Base-by-base conservation (phyloP, 2,888 invertebrate species). In the Leucania comma region DNA sequence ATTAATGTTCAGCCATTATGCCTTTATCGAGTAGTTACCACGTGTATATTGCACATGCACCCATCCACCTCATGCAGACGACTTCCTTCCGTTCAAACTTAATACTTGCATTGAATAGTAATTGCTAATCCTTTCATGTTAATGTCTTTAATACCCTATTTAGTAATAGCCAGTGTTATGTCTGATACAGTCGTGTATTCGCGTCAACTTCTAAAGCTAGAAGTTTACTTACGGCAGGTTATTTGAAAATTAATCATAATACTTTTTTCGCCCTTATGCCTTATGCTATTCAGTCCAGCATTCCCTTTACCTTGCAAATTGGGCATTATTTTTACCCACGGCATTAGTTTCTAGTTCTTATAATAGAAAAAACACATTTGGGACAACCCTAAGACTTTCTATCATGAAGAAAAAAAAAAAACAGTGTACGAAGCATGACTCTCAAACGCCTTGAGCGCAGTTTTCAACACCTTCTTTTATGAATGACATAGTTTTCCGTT, bases 31-130 rank as follows among this genome's bases (percentile, higher is more conserved):
- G 53, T 48, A 35, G 58, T 72, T 51, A 72, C 57, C 57, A 58
- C 72, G 51, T 70, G 70, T 77, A 12, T 71, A 71, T 48, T 73
- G 78, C 73, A 73, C 72, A 51, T 72, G 68, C 72, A 72, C 32
- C n/a, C 50, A 38, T 72, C 56, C 64, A 72, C 51, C n/a, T 72
- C 54, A 58, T 58, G 61, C 64, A 78, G 62, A 66, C 66, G 63
- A 38, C 61, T 79, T 79, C 82, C 78, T 79, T 79, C 78, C 78
- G 78, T 78, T 56, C 32, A n/a, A 24, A 22, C n/a, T 42, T 12
- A 1, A 32, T 8, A 51, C 78, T 38, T 51, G 60, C 12, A 0
- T 51, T 10, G 78, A 78, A 78, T 78, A 71, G 24, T 59, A 77
- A 81, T 48, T 42, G 63, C 12, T 80, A 24, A 65, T 64, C 50